These are phyloP conservation scores for Campylomormyrus tamandua DNA, from an alignment of 2,113 vertebrate genomes.

Conservation along the genomic window DNA sequence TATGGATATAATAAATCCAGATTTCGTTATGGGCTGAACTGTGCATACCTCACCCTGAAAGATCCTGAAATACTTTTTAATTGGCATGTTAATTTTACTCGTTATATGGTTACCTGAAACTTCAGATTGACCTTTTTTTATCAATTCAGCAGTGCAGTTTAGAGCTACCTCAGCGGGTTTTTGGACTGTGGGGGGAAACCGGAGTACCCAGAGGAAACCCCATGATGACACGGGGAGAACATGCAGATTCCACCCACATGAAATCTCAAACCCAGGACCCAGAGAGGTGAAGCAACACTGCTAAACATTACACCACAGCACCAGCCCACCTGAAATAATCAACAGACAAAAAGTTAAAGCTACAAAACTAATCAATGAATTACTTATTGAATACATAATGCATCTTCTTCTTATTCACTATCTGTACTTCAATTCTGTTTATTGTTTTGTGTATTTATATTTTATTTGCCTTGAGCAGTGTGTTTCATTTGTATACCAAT, in stretches of 20 bases:
- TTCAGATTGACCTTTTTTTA: background rate
- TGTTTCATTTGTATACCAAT: background rate
- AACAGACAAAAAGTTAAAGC: background rate
- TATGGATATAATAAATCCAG: background rate
- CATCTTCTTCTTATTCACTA: background rate
- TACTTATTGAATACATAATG: background rate
- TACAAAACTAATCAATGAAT: background rate
- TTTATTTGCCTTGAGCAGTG: background rate
- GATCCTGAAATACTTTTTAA: background rate
- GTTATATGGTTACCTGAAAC: background rate
- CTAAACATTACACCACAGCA: background rate
- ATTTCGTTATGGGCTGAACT: background rate
- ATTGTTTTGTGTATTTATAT: background rate
- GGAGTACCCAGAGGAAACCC: too few species aligned
- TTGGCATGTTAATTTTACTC: background rate
- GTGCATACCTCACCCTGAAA: background rate
- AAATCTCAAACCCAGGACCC: too few species aligned
- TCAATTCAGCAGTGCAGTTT: background rate
- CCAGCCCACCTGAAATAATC: background rate
- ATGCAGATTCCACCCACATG: too few species aligned
- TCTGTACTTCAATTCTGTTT: background rate
- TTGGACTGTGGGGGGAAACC: too few species aligned
- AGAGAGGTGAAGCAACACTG: too few species aligned
- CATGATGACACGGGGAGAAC: too few species aligned
- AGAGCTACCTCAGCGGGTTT: background rate